Base-by-base conservation (phyloP, 2,888 invertebrate genomes). In the Andrena flavipes region DNA sequence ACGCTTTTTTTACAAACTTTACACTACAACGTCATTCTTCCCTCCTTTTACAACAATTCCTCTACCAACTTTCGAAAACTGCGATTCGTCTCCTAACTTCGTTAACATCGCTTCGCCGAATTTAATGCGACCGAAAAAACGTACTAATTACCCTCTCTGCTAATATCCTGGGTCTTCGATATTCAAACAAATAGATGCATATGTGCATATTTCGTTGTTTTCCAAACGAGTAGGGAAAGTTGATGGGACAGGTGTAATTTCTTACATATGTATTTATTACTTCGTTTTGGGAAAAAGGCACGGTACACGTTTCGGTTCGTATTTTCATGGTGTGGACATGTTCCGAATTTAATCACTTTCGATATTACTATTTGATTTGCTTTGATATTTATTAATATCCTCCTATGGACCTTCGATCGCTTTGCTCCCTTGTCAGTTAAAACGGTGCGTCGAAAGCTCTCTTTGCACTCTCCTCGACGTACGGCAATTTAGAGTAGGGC, bases 401-500 rank as follows among this genome's bases (percentile, higher is more conserved):
- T 29, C 49, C 10, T 6, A 64, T 49, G 20, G 16, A 7, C n/a
- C 23, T 49, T 20, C 3, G 13, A 23, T 29, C 35, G 2, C 10
- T 23, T 3, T 54, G 6, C 5, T 42, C 8, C 20, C 16, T 54
- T 7, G 10, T 3, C 49, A 20, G 1, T 33, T 48, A 33, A 64
- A 33, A 35, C 2, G 0, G 4, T 20, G n/a, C 5, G 51, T 30
- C 7, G 13, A 26, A n/a, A 16, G 23, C 20, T 48, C 35, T n/a
- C 13, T 51, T 77, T 68, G 7, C 3, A 56, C 62, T 26, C n/a
- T 23, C 30, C 6, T 20, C 30, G 35, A 8, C 13, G 29, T 33
- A 69, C 10, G 23, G 64, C 8, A 51, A 49, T 60, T 71, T 51
- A n/a, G 60, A 64, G 67, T 60, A 62, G 20, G 62, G 63, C 70